These are phyloP conservation scores for Enteromius mattozi DNA, from an alignment of 2,797 vertebrate species.

Conservation along the genomic window DNA sequence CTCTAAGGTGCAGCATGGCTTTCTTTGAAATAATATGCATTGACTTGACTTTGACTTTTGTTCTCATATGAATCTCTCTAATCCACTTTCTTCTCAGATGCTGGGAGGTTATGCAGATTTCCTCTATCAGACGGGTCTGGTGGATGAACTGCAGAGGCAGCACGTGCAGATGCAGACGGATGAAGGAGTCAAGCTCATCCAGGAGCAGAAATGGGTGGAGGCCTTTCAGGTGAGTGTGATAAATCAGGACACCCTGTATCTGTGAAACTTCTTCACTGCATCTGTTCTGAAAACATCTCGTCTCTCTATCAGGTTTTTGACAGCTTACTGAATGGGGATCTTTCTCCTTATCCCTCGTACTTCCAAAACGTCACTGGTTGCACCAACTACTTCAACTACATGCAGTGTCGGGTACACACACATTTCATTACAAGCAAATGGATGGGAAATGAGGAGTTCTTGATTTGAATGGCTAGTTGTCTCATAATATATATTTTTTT, in stretches of 20 bases:
- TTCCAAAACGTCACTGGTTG: constrained; percentile 86
- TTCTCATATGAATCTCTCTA: not conserved
- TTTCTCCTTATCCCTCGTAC: constrained; percentile 76
- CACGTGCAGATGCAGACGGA: constrained; percentile 77
- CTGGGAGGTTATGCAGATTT: constrained; percentile 81
- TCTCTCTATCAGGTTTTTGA: constrained; percentile 79
- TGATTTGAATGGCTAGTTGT: not conserved
- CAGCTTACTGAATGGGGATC: constrained; percentile 79
- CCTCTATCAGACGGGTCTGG: constrained; percentile 77
- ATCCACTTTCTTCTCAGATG: constrained; percentile 69
- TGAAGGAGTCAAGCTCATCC: constrained; percentile 75
- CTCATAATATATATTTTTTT: not conserved
- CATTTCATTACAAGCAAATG: not conserved
- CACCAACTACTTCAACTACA: constrained; percentile 83
- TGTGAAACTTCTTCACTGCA: too few relatives aligned
- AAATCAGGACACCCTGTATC: not conserved
- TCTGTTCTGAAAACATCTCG: constrained; percentile 19
- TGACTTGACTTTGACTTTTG: not conserved
- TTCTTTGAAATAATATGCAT: not conserved
- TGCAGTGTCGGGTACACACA: constrained; percentile 79
- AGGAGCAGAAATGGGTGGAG: constrained; percentile 79
- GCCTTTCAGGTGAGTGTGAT: constrained; percentile 80
- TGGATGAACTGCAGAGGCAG: constrained; percentile 76
- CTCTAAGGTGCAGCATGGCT: not conserved
- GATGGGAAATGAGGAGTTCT: not conserved